Evolutionary conservation across 2,888 invertebrate genomes (phyloP).

Genomic region (Coronaproctus castanopsis): DNA sequence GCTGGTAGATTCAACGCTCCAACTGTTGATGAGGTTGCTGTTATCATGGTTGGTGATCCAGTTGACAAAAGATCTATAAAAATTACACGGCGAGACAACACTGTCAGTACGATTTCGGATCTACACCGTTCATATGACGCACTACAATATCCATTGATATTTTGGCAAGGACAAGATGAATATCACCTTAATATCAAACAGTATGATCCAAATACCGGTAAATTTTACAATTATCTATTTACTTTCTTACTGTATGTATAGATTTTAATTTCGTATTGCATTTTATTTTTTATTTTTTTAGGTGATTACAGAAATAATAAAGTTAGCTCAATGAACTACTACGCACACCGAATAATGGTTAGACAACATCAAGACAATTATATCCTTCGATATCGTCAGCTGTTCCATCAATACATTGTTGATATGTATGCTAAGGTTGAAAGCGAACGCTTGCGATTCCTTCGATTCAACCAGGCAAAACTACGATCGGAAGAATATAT

Average conservation of each 20-base stretch:
- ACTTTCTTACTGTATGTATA: too few relatives aligned
- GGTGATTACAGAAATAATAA: slow-evolving; percentile 15
- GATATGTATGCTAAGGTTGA: slow-evolving; percentile 17
- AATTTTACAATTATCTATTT: too few relatives aligned
- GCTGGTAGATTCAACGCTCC: slow-evolving; percentile 21
- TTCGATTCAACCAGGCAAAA: slow-evolving; percentile 17
- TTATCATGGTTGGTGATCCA: background rate
- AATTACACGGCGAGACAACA: too few relatives aligned
- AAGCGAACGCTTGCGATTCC: slow-evolving; percentile 19
- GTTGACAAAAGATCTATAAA: too few relatives aligned
- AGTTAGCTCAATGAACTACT: slow-evolving; percentile 20
- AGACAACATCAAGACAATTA: slow-evolving; percentile 11
- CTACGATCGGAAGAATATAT: slow-evolving; percentile 19
- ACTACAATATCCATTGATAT: slow-evolving; percentile 10
- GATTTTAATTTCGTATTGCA: too few relatives aligned
- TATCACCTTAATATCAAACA: background rate
- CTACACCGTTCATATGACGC: background rate
- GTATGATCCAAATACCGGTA: background rate
- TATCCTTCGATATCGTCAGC: slow-evolving; percentile 8
- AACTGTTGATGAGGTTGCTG: background rate
- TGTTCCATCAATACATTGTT: slow-evolving; percentile 15
- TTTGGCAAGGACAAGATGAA: slow-evolving; percentile 10
- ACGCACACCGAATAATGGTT: slow-evolving; percentile 20
- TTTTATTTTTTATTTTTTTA: too few relatives aligned
- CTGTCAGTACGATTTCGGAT: too few relatives aligned